Evolutionary conservation across 1,140 invertebrate genomes (phyloP), one percentile per base, ranked within the genome.

Genomic region (Drosophila subobscura): DNA sequence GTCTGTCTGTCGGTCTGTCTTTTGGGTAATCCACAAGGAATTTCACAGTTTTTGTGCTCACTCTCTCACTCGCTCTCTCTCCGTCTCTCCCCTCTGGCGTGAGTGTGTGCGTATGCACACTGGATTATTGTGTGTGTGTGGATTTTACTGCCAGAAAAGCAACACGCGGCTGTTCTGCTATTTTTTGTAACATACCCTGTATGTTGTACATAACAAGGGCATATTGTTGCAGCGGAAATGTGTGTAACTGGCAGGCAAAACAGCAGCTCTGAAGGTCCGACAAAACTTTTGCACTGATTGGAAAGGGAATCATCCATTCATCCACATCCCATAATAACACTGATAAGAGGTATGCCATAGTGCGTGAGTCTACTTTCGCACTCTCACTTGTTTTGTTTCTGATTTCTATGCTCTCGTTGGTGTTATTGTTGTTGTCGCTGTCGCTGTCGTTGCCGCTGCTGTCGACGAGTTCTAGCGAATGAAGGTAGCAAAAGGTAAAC

Each of bases 21-120:
- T 27, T 71, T 60, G 77, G 65, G 83, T 88, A 90, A 90, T 90
- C 88, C 88, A 90, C 79, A 75, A 86, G 83, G 88, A 88, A 90
- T 90, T 90, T 88, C 88, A 80, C 88, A 90, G 86, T 80, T 78
- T 77, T 78, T 83, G 53, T 78, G 72, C 59, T 53, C 41, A 4
- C 8, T 25, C 10, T 10, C 5, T 33, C 46, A 29, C 46, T 41
- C 49, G 53, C 74, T 66, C 66, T 64, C 37, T 74, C 22, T 60
- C 20, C 58, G 46, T 77, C 27, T 29, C 5, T 29, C 10, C 4
- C 10, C 29, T 10, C 10, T 12, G 10, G 10, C 1, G 1, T 2
- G 33, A 10, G 47, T 68, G 25, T 76, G 40, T 42, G 59, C 16
- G 16, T 20, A 20, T 20, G 16, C 16, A 20, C 16, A 20, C 60